Evolutionary conservation across 2,888 invertebrate species (phyloP), one percentile per base, ranked within the genome.

Genomic region (Andrena trimmerana): DNA sequence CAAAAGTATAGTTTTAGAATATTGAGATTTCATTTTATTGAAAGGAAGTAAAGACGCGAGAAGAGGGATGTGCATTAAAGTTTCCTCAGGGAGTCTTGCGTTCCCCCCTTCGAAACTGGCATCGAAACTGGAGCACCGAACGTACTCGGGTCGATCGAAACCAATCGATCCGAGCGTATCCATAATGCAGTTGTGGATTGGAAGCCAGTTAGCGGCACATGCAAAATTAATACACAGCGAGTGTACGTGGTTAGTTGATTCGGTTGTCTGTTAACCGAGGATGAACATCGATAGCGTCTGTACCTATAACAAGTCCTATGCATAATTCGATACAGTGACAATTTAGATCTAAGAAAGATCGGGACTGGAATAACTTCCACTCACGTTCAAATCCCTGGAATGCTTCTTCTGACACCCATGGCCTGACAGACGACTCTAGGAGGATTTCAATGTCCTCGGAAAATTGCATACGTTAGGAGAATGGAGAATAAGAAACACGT

Each of bases 171-270:
- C 52, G 20, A 54, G n/a, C 16, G 33, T 48, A 42, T 66, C 29
- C 66, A 66, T 73, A 73, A 66, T 73, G 57, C 50, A 66, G 36
- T 29, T 57, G 42, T 48, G 29, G 65, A 65, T 66, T 66, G 65
- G 27, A 24, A 57, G 33, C 57, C 63, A 63, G 66, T 66, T 73
- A 42, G 66, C 54, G 57, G 65, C 65, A 73, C 57, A 73, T 73
- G 66, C 66, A 73, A 54, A 66, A 73, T 73, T 73, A 73, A 73
- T 73, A 42, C 66, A 16, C 36, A 33, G 24, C 63, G 8, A 66
- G 36, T 59, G 42, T 42, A 73, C 42, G 20, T 36, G 57, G 54
- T 42, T 57, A 36, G 27, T 20, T 54, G 65, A 57, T 10, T 66
- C 57, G 73, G 57, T 57, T 36, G 33, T 16, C 20, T 8, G 65